Conservation (phyloP, 2,113 vertebrate genomes). For the Crotalus horridus region DNA sequence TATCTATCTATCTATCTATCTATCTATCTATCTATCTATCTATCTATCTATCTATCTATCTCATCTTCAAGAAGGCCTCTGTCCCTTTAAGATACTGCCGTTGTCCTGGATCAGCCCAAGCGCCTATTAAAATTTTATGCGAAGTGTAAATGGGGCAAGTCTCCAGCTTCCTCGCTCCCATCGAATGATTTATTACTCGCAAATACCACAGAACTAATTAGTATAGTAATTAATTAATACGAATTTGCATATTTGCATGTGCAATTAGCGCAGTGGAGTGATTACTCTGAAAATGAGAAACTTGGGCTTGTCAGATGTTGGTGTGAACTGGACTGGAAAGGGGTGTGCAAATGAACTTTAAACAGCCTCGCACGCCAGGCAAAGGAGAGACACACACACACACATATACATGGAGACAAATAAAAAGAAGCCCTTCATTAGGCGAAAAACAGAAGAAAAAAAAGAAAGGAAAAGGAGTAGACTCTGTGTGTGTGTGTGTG, state of each 20-base stretch:
- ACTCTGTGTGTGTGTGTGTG: not conserved
- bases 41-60: not conserved
- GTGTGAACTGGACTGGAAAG: constrained; percentile 83
- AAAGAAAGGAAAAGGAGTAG: not conserved
- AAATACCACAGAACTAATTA: constrained; percentile 99
- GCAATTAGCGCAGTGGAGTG: constrained; percentile 96
- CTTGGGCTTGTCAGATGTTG: constrained; percentile 82
- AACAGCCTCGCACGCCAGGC: constrained; percentile 51
- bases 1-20: not conserved
- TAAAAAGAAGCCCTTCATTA: not conserved
- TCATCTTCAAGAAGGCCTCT: constrained; percentile 50
- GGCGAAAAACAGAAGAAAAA: not conserved
- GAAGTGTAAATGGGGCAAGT: constrained; percentile 85
- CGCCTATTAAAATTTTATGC: constrained; percentile 85
- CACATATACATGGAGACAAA: not conserved
- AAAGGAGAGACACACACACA: constrained; percentile 1
- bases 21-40: not conserved
- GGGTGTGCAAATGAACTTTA: constrained; percentile 73
- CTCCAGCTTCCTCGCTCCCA: constrained; percentile 88
- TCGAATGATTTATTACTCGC: constrained; percentile 98
- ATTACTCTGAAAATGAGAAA: constrained; percentile 93
- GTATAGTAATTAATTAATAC: constrained; percentile 99
- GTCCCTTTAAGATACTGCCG: constrained; percentile 73
- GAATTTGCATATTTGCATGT: constrained; percentile 99
- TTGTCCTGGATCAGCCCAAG: constrained; percentile 80